A percentile compares a stretch with the other conserved stretches of the same genome.
These are phyloP conservation scores for Dinothrombium tinctorium DNA, from an alignment of 1,140 invertebrate genomes.

Conservation along the genomic window DNA sequence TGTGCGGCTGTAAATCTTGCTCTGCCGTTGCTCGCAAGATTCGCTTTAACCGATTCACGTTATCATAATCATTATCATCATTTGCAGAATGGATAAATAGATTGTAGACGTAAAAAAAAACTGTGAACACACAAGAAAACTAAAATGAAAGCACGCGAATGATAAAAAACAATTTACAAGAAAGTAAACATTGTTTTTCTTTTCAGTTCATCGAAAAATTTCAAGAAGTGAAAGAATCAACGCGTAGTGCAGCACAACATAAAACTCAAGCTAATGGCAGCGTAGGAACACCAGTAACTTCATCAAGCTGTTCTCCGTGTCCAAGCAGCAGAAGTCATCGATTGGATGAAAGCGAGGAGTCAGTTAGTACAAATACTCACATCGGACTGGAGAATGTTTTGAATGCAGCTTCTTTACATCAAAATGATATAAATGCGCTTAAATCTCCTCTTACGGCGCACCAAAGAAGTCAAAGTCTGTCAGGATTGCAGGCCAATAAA, in stretches of 20 bases:
- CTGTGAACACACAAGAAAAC: too few relatives aligned
- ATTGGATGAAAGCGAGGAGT: not conserved
- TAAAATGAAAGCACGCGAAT: too few relatives aligned
- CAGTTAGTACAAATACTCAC: not conserved
- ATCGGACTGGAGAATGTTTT: not conserved
- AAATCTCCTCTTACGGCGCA: conserved; percentile 17
- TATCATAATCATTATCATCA: too few relatives aligned
- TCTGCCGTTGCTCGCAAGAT: too few relatives aligned
- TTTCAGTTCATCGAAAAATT: conserved; percentile 91
- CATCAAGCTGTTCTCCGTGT: not conserved
- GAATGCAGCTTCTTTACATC: not conserved
- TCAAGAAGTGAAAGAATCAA: conserved; percentile 90
- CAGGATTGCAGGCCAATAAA: conserved; percentile 23
- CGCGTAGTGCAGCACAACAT: conserved; percentile 20
- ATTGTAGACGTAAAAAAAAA: too few relatives aligned
- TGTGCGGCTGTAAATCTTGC: too few relatives aligned
- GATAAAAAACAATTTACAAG: too few relatives aligned
- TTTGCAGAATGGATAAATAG: too few relatives aligned
- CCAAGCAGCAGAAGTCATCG: not conserved
- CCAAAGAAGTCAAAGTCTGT: conserved; percentile 28
- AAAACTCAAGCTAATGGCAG: not conserved
- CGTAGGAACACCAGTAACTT: not conserved
- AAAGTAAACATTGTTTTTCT: not conserved
- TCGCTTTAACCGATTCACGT: too few relatives aligned
- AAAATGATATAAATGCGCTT: not conserved